Percentiles rank a stretch among this genome's conserved stretches.
These are phyloP conservation scores for Sebastes cheni DNA, from an alignment of 2,797 vertebrate genomes.

Conservation along the genomic window DNA sequence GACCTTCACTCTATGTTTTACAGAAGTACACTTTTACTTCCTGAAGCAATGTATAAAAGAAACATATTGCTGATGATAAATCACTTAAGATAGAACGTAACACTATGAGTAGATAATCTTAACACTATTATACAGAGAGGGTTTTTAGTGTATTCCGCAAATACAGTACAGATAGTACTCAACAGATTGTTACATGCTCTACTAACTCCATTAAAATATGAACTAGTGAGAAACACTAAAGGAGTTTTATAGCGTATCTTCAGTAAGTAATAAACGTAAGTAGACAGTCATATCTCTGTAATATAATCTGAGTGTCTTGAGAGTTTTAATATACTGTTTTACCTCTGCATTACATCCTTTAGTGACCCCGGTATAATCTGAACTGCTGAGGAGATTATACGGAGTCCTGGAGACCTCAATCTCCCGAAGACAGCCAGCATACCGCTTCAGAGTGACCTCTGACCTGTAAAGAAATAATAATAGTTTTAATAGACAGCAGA, in stretches of 20 bases:
- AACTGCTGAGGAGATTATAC: conserved; percentile 93
- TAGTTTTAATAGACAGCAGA: conserved; percentile 3
- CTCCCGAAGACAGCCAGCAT: conserved; percentile 93
- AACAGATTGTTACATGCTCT: background rate
- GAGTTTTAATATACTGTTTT: conserved; percentile 15
- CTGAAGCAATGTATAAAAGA: background rate
- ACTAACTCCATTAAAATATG: background rate
- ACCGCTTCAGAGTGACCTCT: conserved; percentile 91
- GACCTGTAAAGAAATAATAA: conserved; percentile 79
- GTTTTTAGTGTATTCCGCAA: background rate
- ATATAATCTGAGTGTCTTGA: background rate
- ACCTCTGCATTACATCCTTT: conserved; percentile 90
- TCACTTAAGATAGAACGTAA: background rate
- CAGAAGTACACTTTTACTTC: background rate
- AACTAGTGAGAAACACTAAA: background rate
- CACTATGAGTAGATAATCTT: background rate
- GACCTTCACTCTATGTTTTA: background rate
- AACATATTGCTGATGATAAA: background rate
- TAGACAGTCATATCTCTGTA: background rate
- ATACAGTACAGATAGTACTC: background rate
- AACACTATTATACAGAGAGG: background rate
- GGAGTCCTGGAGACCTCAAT: conserved; percentile 97
- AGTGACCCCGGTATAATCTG: conserved; percentile 93
- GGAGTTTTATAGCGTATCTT: background rate
- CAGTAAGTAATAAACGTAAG: background rate